phyloP scores from a whole-genome alignment of 2,888 invertebrate genomes.

The Charanyca ferruginea region DNA sequence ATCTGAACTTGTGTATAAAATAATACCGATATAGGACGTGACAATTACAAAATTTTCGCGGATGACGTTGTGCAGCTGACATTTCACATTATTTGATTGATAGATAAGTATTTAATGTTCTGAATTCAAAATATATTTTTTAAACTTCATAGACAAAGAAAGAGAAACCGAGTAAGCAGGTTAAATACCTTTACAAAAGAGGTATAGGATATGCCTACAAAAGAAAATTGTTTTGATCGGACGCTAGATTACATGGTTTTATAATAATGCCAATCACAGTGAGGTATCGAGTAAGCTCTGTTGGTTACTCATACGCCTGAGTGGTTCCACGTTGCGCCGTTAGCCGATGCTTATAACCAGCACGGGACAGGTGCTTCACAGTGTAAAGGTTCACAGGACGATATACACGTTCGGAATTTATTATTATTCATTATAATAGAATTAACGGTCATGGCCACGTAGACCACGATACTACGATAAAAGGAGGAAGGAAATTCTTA shows the following conservation, averaged over 20 bases:
- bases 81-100: constrained; percentile 64
- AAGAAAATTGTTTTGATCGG: neutral
- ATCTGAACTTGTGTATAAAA: constrained; percentile 69
- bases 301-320: constrained; percentile 22
- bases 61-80: constrained; percentile 64
- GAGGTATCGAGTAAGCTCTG: constrained; percentile 3
- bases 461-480: neutral
- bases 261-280: constrained; percentile 30
- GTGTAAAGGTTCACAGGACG: constrained; percentile 29
- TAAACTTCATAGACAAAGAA: constrained; percentile 16
- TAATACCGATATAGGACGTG: constrained; percentile 58
- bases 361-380: constrained; percentile 39
- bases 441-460: constrained; percentile 20
- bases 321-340: constrained; percentile 26
- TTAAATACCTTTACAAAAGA: constrained; percentile 22
- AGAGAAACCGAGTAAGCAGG: neutral
- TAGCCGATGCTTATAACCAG: constrained; percentile 8
- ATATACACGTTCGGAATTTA: constrained; percentile 36
- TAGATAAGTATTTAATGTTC: constrained; percentile 46
- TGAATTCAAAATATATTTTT: constrained; percentile 49
- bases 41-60: constrained; percentile 63
- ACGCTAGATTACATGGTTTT: neutral
- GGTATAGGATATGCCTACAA: neutral
- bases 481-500: constrained; percentile 39
- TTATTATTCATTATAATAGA: constrained; percentile 38